Evolutionary conservation across 2,113 vertebrate genomes (phyloP).

Genomic region (Martes martes): DNA sequence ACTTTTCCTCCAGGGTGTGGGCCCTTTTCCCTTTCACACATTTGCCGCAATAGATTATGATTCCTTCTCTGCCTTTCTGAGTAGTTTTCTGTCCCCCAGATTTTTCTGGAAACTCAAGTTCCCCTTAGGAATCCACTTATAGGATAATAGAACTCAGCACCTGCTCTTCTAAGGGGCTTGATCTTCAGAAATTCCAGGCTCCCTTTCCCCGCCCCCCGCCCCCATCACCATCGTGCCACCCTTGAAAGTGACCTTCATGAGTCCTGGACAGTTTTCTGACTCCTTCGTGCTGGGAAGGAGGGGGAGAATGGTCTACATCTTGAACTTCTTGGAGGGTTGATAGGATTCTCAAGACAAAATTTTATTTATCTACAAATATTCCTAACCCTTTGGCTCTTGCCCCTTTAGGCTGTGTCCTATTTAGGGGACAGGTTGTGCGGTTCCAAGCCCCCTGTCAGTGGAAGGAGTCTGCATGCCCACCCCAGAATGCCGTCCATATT

Average conservation of each 20-base stretch:
- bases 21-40: background rate
- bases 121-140: background rate
- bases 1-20: background rate
- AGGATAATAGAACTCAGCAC: background rate
- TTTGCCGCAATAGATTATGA: background rate
- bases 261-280: background rate
- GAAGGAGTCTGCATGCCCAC: background rate
- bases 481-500: too few species aligned
- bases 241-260: background rate
- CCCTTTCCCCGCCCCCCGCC: accelerated
- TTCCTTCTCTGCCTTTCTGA: background rate
- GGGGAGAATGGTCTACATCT: background rate
- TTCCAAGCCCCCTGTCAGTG: too few species aligned
- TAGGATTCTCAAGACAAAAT: background rate
- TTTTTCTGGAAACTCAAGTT: background rate
- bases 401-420: background rate
- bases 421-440: background rate
- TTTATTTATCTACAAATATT: background rate
- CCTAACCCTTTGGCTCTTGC: background rate
- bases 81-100: background rate
- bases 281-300: background rate
- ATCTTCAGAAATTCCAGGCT: background rate
- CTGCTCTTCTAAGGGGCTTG: background rate
- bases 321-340: background rate
- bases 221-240: background rate